phyloP scores from a whole-genome alignment of 2,797 vertebrate species.

The Liasis olivaceus region DNA sequence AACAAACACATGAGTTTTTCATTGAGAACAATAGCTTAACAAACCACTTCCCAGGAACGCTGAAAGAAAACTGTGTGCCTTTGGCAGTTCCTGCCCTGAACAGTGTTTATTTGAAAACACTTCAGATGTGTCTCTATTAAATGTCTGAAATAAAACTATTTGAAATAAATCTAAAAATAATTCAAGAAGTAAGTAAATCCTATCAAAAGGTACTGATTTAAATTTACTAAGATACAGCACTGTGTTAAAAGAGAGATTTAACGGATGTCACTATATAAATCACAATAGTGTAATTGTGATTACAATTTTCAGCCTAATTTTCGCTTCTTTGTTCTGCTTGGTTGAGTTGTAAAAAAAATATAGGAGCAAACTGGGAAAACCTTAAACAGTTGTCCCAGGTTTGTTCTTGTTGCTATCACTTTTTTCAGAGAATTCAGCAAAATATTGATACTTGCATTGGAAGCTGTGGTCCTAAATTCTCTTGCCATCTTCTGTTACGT shows the following conservation, averaged over 20 bases:
- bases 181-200: constrained; percentile 14
- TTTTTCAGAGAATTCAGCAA: not conserved
- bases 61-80: constrained; percentile 80
- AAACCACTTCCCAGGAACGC: constrained; percentile 85
- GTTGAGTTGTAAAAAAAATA: not conserved
- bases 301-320: not conserved
- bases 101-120: constrained; percentile 76
- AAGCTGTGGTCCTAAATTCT: not conserved
- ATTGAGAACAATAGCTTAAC: constrained; percentile 86
- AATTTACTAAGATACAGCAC: constrained; percentile 32
- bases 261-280: not conserved
- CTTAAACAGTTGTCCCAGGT: not conserved
- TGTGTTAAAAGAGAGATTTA: constrained; percentile 13
- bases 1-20: constrained; percentile 88
- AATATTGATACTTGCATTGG: not conserved
- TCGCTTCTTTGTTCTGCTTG: not conserved
- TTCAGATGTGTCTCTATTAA: constrained; percentile 71
- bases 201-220: constrained; percentile 52
- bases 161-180: constrained; percentile 63
- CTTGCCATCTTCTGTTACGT: not conserved
- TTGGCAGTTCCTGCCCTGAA: constrained; percentile 75
- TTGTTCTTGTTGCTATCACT: not conserved
- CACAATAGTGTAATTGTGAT: constrained; percentile 6
- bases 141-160: constrained; percentile 60
- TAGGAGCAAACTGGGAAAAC: not conserved